phyloP scores from a whole-genome alignment of 2,797 vertebrate species.

The Clamator glandarius region DNA sequence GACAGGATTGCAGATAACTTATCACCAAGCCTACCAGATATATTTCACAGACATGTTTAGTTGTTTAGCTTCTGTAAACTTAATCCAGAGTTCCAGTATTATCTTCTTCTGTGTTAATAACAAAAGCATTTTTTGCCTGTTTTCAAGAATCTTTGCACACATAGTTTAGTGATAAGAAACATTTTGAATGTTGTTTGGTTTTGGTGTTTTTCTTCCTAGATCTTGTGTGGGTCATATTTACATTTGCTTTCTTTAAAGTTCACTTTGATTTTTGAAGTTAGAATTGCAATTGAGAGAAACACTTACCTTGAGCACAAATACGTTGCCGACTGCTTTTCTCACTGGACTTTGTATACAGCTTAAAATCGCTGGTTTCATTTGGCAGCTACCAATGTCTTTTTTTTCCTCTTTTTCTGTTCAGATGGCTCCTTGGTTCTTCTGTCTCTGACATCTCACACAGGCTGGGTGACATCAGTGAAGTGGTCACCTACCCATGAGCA shows the following conservation, averaged over 20 bases:
- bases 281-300: neutral
- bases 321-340: neutral
- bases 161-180: neutral
- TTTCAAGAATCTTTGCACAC: neutral
- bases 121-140: neutral
- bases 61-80: neutral
- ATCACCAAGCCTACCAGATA: neutral
- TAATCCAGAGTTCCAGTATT: neutral
- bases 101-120: neutral
- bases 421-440: conserved; percentile 93
- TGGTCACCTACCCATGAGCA: conserved; percentile 94
- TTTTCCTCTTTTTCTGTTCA: conserved; percentile 59
- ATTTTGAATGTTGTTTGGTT: neutral
- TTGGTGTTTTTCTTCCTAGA: neutral
- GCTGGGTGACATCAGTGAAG: conserved; percentile 94
- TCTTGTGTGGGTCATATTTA: neutral
- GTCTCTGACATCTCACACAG: conserved; percentile 94
- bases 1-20: neutral
- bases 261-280: neutral
- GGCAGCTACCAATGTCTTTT: neutral
- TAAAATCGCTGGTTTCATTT: neutral
- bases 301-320: neutral
- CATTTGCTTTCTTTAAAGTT: neutral
- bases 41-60: neutral
- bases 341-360: neutral